Base-by-base conservation (phyloP, 1,140 invertebrate species). In the Cotesia typhae region DNA sequence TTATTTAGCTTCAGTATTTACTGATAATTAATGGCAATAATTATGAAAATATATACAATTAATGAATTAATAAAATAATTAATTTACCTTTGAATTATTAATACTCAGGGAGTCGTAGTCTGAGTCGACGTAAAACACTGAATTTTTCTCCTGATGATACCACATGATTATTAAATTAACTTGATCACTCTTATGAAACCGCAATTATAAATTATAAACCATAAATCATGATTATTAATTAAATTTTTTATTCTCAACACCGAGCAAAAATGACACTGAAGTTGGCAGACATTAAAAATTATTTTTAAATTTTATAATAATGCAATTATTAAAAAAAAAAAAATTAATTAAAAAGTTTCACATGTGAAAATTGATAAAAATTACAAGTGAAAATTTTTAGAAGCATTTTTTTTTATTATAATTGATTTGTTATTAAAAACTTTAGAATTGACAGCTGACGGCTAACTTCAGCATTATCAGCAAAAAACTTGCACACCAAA, bases 91-190 rank as follows among this genome's bases (percentile, higher is more conserved):
- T 3, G 63, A 59, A 47, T 77, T 76, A 14, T 67, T 69, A 4
- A 74, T 20, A 41, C 70, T 76, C 7, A 76, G 12, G 7, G 78
- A 73, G 9, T 77, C 78, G 59, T 75, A 75, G 60, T 78, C 75
- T 4, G 80, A 79, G 12, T 84, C 77, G n/a, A 84, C 78, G 52
- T 84, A 84, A 67, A 84, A 84, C 6, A 80, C 71, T 10, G 82
- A 83, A 61, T 77, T 81, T 64, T 55, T 79, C 57, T 83, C 80
- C 47, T 75, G 75, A 73, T 76, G 80, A 66, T 76, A 81, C 80
- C 82, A 79, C 82, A 84, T 83, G 52, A 47, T 73, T 65, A 9
- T 38, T 1, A n/a, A 61, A 37, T 38, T 65, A 35, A 5, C 20
- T 28, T 41, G 35, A 73, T 17, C 37, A 10, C 59, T 68, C 35